A percentile compares a stretch with the other conserved stretches of the same genome.
Conservation (phyloP, 2,797 vertebrate genomes). For the Onychomys leucogaster region DNA sequence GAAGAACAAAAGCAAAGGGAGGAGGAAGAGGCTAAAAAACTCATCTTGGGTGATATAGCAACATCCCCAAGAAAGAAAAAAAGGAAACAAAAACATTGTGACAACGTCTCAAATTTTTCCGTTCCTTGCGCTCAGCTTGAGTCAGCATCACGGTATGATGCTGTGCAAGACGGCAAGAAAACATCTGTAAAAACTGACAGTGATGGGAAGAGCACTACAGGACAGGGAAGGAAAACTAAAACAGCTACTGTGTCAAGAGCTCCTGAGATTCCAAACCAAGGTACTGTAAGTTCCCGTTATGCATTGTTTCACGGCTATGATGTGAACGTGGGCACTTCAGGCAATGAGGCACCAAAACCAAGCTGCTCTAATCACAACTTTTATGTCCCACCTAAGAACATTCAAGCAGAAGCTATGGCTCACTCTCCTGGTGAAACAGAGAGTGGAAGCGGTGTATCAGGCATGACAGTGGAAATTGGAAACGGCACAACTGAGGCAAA, state of each 20-base stretch:
- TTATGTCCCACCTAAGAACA: background rate
- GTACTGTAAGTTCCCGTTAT: background rate
- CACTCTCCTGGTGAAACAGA: constrained; percentile 25
- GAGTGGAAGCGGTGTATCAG: rapidly evolving
- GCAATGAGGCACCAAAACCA: constrained; percentile 59
- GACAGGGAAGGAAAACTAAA: constrained; percentile 72
- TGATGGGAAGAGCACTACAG: background rate
- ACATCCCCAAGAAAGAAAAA: background rate
- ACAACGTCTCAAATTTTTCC: background rate
- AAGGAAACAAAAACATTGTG: background rate
- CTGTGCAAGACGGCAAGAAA: background rate
- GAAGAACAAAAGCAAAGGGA: background rate
- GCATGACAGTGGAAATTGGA: background rate
- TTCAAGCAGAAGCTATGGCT: background rate
- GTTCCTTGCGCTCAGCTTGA: background rate
- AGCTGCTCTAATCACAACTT: background rate
- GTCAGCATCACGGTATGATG: too few relatives aligned
- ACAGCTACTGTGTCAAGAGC: constrained; percentile 78
- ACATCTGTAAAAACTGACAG: constrained; percentile 61
- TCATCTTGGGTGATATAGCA: background rate
- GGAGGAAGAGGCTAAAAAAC: background rate
- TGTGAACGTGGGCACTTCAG: background rate
- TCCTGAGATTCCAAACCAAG: constrained; percentile 55
- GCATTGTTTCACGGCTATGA: constrained; percentile 70
- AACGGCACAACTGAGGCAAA: background rate